Evolutionary conservation across 2,888 invertebrate genomes (phyloP).

Genomic region (Fissipunctia ypsillon): DNA sequence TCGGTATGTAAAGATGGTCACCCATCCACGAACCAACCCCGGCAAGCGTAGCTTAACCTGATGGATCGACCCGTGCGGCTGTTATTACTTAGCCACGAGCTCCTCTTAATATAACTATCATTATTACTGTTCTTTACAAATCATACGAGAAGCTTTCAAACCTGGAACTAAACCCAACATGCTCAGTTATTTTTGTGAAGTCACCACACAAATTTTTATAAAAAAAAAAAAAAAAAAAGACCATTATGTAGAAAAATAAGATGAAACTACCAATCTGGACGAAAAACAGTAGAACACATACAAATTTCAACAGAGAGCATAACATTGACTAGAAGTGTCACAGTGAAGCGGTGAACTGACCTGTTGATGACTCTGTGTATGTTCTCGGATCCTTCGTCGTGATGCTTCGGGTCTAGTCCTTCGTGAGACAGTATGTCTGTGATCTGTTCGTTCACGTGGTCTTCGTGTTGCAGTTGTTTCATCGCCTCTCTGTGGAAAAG

Average conservation of each 20-base stretch:
- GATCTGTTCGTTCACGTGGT: conserved; percentile 83
- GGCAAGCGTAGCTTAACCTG: too few species aligned
- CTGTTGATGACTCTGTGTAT: conserved; percentile 92
- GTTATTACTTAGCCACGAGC: too few species aligned
- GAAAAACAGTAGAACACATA: background rate
- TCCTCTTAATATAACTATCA: too few species aligned
- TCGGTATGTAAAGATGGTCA: too few species aligned
- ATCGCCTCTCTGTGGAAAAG: conserved; percentile 81
- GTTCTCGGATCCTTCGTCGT: conserved; percentile 89
- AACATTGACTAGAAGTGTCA: conserved; percentile 3
- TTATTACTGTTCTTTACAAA: too few species aligned
- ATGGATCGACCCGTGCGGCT: too few species aligned
- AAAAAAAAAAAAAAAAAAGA: too few species aligned
- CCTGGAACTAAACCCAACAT: too few species aligned
- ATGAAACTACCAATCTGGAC: background rate
- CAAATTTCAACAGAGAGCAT: conserved; percentile 1
- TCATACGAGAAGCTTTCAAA: too few species aligned
- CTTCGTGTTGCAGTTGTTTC: conserved; percentile 86
- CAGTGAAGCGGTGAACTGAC: conserved; percentile 75
- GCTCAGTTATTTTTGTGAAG: too few species aligned
- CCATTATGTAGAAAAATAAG: background rate
- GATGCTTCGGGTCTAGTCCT: conserved; percentile 70
- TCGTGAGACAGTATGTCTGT: conserved; percentile 82
- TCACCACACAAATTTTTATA: too few species aligned
- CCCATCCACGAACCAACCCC: too few species aligned